A percentile compares a stretch with the other conserved stretches of the same genome.
These are phyloP conservation scores for Anguilla rostrata DNA, from an alignment of 2,113 vertebrate species.

Conservation along the genomic window DNA sequence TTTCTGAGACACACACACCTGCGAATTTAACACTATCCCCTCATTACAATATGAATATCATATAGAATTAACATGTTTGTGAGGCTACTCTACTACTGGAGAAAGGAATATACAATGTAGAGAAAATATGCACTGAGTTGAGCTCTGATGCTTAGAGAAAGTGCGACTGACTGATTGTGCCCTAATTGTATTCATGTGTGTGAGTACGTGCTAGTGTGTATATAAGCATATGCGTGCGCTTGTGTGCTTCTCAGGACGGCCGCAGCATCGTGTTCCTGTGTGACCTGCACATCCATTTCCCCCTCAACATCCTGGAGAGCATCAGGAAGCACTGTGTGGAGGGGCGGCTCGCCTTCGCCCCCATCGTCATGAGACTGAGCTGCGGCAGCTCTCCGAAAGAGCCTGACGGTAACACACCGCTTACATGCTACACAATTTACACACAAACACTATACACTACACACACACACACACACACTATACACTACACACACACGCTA, in stretches of 20 bases:
- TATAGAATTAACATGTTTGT: too few species aligned
- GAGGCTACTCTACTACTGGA: too few species aligned
- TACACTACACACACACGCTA: too few species aligned
- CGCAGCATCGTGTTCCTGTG: constrained; percentile 97
- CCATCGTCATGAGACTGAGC: constrained; percentile 94
- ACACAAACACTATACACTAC: constrained; percentile 20
- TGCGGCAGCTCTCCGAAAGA: constrained; percentile 88
- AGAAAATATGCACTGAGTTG: too few species aligned
- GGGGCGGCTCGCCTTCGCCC: constrained; percentile 89
- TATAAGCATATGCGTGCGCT: constrained; percentile 28
- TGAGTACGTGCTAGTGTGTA: constrained; percentile 21
- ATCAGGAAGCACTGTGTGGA: constrained; percentile 97
- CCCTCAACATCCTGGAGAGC: constrained; percentile 87
- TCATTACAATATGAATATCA: too few species aligned
- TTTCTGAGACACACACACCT: neutral
- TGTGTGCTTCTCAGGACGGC: constrained; percentile 74
- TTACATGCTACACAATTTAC: neutral
- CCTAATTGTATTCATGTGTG: neutral
- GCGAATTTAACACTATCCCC: too few species aligned
- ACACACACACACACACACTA: too few species aligned
- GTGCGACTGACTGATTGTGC: too few species aligned
- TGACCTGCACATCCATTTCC: constrained; percentile 97
- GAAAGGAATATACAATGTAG: too few species aligned
- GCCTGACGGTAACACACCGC: constrained; percentile 76
- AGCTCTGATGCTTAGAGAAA: too few species aligned